phyloP scores from a whole-genome alignment of 2,888 invertebrate genomes.

The Sarcophaga rosellei region DNA sequence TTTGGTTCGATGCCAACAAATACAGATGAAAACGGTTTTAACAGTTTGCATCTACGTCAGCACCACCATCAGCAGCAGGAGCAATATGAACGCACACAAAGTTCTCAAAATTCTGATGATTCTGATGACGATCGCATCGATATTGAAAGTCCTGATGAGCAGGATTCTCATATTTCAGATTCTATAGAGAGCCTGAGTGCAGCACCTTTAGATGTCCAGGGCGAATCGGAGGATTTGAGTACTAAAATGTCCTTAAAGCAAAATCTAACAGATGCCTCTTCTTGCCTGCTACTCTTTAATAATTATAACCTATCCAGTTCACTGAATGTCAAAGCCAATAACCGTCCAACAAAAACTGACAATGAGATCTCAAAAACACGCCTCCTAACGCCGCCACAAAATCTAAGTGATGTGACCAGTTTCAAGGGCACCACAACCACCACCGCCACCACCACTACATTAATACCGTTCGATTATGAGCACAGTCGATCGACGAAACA shows the following conservation, averaged over 20 bases:
- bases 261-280: constrained; percentile 71
- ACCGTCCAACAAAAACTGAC: constrained; percentile 74
- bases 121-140: constrained; percentile 80
- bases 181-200: constrained; percentile 79
- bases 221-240: constrained; percentile 68
- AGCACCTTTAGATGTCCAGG: constrained; percentile 73
- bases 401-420: constrained; percentile 53
- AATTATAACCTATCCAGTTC: constrained; percentile 76
- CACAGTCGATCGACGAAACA: constrained; percentile 73
- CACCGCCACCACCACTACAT: neutral
- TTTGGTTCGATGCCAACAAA: constrained; percentile 61
- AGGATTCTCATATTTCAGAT: constrained; percentile 80
- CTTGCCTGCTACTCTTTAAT: constrained; percentile 76
- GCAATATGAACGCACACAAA: constrained; percentile 69
- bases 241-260: constrained; percentile 35
- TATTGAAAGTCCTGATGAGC: constrained; percentile 80
- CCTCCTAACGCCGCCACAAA: constrained; percentile 32
- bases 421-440: constrained; percentile 70
- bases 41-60: constrained; percentile 31
- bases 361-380: constrained; percentile 41
- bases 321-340: constrained; percentile 70
- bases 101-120: constrained; percentile 76
- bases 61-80: constrained; percentile 29
- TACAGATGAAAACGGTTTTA: constrained; percentile 56
- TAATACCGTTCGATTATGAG: constrained; percentile 75